These are phyloP conservation scores for Heliconius ismenius DNA, from an alignment of 2,888 invertebrate genomes.

Conservation along the genomic window DNA sequence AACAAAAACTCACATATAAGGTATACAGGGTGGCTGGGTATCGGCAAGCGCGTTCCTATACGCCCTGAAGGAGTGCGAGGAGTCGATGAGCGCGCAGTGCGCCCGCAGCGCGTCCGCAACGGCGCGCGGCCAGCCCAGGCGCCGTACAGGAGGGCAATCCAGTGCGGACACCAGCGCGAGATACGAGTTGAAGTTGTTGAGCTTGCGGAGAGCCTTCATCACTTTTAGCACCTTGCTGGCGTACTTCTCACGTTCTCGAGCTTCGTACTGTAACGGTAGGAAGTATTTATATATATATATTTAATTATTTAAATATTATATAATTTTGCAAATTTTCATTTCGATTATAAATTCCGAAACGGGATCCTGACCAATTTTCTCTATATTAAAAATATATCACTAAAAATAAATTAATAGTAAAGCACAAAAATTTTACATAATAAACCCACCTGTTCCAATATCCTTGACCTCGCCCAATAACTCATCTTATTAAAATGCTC, in stretches of 20 bases:
- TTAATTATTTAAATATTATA: too few species aligned
- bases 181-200: conserved; percentile 99
- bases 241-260: conserved; percentile 97
- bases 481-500: conserved; percentile 99
- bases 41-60: conserved; percentile 96
- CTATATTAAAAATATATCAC: too few species aligned
- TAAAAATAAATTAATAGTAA: too few species aligned
- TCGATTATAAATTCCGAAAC: too few species aligned
- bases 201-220: conserved; percentile 97
- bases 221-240: conserved; percentile 98
- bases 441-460: conserved; percentile 88
- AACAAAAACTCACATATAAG: conserved; percentile 89
- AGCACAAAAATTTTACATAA: not conserved
- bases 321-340: too few species aligned
- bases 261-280: conserved; percentile 83
- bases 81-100: conserved; percentile 97
- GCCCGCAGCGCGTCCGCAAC: conserved; percentile 96
- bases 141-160: conserved; percentile 95
- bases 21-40: conserved; percentile 98
- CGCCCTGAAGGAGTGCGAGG: conserved; percentile 98
- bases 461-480: conserved; percentile 97
- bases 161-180: conserved; percentile 97
- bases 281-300: too few species aligned
- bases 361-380: too few species aligned
- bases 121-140: conserved; percentile 96